phyloP scores from a whole-genome alignment of 2,797 vertebrate species.

The Acipenser oxyrinchus region DNA sequence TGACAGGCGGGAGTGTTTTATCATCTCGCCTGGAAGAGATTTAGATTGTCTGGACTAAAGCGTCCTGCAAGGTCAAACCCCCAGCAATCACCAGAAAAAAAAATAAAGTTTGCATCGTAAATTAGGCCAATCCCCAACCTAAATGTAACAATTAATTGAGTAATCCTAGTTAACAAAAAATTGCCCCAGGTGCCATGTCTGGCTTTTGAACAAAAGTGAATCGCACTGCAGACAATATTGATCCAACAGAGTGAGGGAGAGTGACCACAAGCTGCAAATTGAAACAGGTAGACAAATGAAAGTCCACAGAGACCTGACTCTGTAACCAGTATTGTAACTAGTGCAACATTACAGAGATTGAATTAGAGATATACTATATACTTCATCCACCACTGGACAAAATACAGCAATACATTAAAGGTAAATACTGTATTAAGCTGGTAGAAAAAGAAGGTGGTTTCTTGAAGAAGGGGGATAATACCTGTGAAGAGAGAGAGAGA shows the following conservation, averaged over 20 bases:
- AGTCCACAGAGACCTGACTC: too few relatives aligned
- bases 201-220: slow-evolving; percentile 2
- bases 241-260: background rate
- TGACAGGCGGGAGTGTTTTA: background rate
- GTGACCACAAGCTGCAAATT: too few relatives aligned
- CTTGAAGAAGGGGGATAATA: background rate
- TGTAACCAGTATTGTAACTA: too few relatives aligned
- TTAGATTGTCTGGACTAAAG: background rate
- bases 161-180: background rate
- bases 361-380: too few relatives aligned
- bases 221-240: background rate
- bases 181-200: background rate
- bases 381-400: too few relatives aligned
- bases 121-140: background rate
- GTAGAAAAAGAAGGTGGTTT: too few relatives aligned
- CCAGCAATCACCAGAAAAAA: background rate
- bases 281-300: too few relatives aligned
- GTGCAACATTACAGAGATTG: too few relatives aligned
- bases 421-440: too few relatives aligned
- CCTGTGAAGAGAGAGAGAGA: slow-evolving; percentile 1
- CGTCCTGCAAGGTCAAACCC: background rate
- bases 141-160: slow-evolving; percentile 21
- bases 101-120: slow-evolving; percentile 16
- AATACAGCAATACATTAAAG: too few relatives aligned
- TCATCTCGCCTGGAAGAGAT: background rate